Base-by-base conservation (phyloP, 37 sponge, comb jelly and placozoan species). In the Theonella swinhoei region DNA sequence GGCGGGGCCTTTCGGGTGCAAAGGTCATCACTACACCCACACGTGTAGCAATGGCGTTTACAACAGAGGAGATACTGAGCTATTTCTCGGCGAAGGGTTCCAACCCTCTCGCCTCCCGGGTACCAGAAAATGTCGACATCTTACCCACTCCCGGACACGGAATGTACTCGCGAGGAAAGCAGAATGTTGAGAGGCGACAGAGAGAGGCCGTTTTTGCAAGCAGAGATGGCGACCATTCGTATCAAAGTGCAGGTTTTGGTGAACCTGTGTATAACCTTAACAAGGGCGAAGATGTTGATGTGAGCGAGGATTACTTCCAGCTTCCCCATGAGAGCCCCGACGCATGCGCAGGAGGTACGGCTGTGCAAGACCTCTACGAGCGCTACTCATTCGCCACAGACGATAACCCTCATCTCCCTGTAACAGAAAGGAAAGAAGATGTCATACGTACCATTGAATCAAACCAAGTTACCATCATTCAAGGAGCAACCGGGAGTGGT, bases 401-500 rank as follows among this genome's bases (percentile, higher is more conserved):
- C 66, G 22, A 61, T 25, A 76, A 68, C 39, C 74, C 77, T 69
- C 4, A 1, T 4, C 77, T 90, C 23, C 98, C 98, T 24, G 91
- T 98, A 54, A 79, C 82, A 20, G 42, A 71, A 0, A 43, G 83
- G 64, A 72, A 67, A n/a, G 83, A 87, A 11, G 62, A 85, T 39
- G 91, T 98, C 24, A 26, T 98, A 22, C 41, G 73, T 25, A 91
- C 91, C 11, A 93, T 98, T 36, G 85, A 89, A 47, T 34, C 68
- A 9, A 88, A 91, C 73, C 80, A 85, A 5, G 95, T 97, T 9
- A 89, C 92, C 0, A 85, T 98, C 9, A 88, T 98, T 41, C 78
- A 93, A 42, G 98, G 96, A 0, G 72, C 90, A 20, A 98, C 98
- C 7, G 93, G 93, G 9, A 94, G 95, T 72, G 97, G 97, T 4